Conservation (phyloP, 2,113 vertebrate genomes). For the Microtus richardsoni region DNA sequence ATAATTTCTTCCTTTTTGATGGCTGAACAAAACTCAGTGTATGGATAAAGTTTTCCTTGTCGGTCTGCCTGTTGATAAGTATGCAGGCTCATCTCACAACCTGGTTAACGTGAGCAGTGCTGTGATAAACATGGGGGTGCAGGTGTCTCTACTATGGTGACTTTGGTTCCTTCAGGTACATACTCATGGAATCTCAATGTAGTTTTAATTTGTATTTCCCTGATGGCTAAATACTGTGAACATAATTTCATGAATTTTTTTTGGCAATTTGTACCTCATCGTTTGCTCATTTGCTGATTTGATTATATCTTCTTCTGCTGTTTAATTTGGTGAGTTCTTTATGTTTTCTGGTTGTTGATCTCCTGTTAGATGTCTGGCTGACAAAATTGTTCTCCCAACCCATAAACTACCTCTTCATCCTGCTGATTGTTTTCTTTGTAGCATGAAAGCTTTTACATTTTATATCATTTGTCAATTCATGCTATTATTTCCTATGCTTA, state of each 20-base stretch:
- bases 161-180: background rate
- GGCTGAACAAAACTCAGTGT: background rate
- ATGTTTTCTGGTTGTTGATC: background rate
- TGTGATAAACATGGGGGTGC: background rate
- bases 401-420: background rate
- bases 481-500: background rate
- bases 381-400: background rate
- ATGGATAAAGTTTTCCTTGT: background rate
- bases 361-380: background rate
- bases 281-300: background rate
- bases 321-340: background rate
- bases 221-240: background rate
- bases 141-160: background rate
- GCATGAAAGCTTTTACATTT: background rate
- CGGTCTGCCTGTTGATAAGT: background rate
- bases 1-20: background rate
- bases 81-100: background rate
- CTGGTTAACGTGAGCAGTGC: background rate
- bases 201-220: background rate
- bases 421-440: background rate
- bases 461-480: background rate
- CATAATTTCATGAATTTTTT: background rate
- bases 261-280: background rate
- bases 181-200: background rate
- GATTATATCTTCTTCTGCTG: background rate